Evolutionary conservation across 1,140 invertebrate genomes (phyloP).

Genomic region (Pachyrhynchus sulphureomaculatus): DNA sequence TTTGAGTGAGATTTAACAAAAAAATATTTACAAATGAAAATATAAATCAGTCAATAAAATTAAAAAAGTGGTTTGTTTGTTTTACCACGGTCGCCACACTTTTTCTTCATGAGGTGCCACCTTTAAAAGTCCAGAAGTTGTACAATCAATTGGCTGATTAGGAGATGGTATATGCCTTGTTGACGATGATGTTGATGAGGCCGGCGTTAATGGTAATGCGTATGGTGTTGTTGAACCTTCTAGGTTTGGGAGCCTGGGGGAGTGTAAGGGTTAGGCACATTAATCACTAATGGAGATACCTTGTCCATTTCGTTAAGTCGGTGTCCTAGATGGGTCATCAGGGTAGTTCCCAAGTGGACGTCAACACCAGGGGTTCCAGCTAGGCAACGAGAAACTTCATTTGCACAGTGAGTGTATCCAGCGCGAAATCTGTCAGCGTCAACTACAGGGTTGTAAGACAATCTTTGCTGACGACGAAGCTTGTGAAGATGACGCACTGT

Average conservation of each 20-base stretch:
- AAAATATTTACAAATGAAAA: constrained; percentile 26
- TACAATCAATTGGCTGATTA: constrained; percentile 58
- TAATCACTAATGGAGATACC: constrained; percentile 55
- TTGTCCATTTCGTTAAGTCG: constrained; percentile 77
- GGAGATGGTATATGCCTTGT: constrained; percentile 57
- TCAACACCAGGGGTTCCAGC: constrained; percentile 83
- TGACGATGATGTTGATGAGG: constrained; percentile 60
- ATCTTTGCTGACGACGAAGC: constrained; percentile 69
- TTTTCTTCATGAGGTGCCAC: constrained; percentile 58
- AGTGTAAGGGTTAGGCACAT: constrained; percentile 55
- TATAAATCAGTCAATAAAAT: neutral
- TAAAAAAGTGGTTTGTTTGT: neutral
- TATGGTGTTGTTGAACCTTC: constrained; percentile 54
- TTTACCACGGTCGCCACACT: constrained; percentile 70
- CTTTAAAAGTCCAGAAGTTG: constrained; percentile 57
- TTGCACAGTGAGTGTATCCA: constrained; percentile 89
- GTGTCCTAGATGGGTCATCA: constrained; percentile 85
- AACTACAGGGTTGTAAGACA: constrained; percentile 67
- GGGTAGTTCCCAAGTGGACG: constrained; percentile 76
- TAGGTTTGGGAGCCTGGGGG: constrained; percentile 60
- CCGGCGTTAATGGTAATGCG: constrained; percentile 62
- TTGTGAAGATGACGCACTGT: constrained; percentile 92
- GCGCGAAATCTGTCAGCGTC: constrained; percentile 83
- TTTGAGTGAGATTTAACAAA: constrained; percentile 27
- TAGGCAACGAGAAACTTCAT: constrained; percentile 86